Percentiles rank a stretch among this genome's conserved stretches.
These are phyloP conservation scores for Ganaspis brasiliensis DNA, from an alignment of 2,888 invertebrate genomes.

Conservation along the genomic window DNA sequence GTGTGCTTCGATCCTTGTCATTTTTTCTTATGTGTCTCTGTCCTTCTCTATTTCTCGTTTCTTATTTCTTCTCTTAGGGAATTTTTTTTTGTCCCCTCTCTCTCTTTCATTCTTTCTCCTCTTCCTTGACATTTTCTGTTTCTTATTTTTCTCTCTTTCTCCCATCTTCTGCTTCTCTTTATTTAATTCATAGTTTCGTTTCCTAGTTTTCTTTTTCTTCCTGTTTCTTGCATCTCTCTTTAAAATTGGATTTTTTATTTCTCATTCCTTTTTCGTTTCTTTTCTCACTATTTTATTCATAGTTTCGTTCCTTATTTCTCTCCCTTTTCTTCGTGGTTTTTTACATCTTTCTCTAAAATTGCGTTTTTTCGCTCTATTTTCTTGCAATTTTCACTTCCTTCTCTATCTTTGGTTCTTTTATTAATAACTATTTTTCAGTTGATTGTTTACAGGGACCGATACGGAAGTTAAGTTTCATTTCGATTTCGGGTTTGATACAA, in stretches of 20 bases:
- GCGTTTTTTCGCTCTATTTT: not conserved
- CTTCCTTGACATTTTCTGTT: too few relatives aligned
- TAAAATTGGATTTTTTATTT: not conserved
- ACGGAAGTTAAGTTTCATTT: too few relatives aligned
- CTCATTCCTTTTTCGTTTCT: not conserved
- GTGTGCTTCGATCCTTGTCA: not conserved
- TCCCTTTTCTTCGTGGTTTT: not conserved
- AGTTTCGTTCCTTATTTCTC: not conserved
- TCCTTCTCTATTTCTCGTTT: not conserved
- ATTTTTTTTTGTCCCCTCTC: too few relatives aligned
- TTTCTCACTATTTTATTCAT: not conserved
- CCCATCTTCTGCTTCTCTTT: too few relatives aligned
- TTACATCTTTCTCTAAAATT: not conserved
- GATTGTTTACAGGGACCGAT: too few relatives aligned
- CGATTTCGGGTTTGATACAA: too few relatives aligned
- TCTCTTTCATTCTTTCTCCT: too few relatives aligned
- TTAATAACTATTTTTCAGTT: too few relatives aligned
- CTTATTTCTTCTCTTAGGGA: not conserved
- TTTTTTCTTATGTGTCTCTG: not conserved
- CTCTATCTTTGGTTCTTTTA: too few relatives aligned
- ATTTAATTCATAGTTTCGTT: not conserved
- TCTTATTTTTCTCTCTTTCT: too few relatives aligned
- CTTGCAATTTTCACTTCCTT: too few relatives aligned
- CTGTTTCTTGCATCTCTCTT: not conserved
- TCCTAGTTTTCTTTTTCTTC: not conserved